Percentiles rank a stretch among this genome's conserved stretches.
These are phyloP conservation scores for Microcebus ravelobensis DNA, from an alignment of 2,113 vertebrate genomes.

Conservation along the genomic window DNA sequence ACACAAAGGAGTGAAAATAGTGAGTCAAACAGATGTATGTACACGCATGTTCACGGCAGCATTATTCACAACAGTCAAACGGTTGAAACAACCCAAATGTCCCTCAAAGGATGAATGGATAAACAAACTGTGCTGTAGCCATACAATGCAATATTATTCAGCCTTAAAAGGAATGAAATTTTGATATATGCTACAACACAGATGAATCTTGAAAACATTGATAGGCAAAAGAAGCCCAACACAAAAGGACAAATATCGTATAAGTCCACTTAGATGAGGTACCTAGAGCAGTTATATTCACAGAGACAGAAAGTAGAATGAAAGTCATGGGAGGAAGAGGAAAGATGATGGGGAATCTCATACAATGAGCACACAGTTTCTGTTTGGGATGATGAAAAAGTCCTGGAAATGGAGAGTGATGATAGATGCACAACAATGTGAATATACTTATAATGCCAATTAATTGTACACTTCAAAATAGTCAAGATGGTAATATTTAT, in stretches of 20 bases:
- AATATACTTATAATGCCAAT: too few species aligned
- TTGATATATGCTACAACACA: too few species aligned
- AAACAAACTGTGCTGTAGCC: too few species aligned
- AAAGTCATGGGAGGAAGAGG: too few species aligned
- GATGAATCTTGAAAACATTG: neutral
- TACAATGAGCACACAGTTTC: neutral
- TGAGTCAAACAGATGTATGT: neutral
- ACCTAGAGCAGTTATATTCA: neutral
- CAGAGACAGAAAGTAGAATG: neutral
- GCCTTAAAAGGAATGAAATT: neutral
- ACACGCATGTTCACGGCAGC: accelerated
- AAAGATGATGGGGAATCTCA: neutral
- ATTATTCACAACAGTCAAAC: neutral
- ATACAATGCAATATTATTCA: too few species aligned
- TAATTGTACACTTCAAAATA: neutral
- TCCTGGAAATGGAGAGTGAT: neutral
- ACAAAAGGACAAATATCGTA: neutral
- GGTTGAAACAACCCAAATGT: accelerated
- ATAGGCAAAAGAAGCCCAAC: neutral
- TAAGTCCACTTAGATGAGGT: neutral
- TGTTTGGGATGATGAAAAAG: neutral
- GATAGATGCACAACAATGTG: neutral
- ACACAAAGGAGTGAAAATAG: neutral
- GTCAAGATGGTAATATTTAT: neutral
- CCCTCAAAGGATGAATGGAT: accelerated